phyloP scores from a whole-genome alignment of 2,888 invertebrate species.

The Cordylochernes scorpioides region DNA sequence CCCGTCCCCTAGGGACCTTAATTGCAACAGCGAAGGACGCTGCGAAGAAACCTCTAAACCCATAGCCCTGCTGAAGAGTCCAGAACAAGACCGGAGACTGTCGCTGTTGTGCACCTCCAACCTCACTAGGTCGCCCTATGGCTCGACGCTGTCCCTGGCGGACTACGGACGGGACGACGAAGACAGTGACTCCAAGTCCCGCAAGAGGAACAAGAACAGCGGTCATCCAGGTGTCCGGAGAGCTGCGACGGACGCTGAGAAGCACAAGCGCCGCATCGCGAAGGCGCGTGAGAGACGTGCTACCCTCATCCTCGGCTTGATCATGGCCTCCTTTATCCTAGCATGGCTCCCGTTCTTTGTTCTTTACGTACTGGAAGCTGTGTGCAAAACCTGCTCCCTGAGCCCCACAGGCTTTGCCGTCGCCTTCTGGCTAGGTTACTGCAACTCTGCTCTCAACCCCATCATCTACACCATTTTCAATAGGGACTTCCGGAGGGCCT shows the following conservation, averaged over 20 bases:
- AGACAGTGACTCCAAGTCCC: slow-evolving; percentile 8
- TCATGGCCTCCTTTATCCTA: slow-evolving; percentile 93
- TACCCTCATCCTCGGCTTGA: slow-evolving; percentile 78
- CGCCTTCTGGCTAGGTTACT: slow-evolving; percentile 24
- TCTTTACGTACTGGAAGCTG: slow-evolving; percentile 58
- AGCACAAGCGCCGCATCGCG: slow-evolving; percentile 71
- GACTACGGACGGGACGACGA: slow-evolving; percentile 13
- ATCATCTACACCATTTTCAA: slow-evolving; percentile 84
- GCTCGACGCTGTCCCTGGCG: slow-evolving; percentile 14
- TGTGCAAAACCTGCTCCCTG: slow-evolving; percentile 29
- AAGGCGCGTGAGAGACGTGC: slow-evolving; percentile 87
- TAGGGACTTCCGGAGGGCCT: slow-evolving; percentile 84
- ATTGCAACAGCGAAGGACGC: not conserved
- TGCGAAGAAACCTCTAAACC: slow-evolving; percentile 1
- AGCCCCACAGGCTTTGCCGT: slow-evolving; percentile 19
- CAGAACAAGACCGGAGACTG: slow-evolving; percentile 3
- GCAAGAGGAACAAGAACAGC: not conserved
- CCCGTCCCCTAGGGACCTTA: not conserved
- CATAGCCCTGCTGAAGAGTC: not conserved
- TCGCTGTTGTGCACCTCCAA: slow-evolving; percentile 8
- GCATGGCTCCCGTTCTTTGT: slow-evolving; percentile 97
- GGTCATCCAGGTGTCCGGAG: slow-evolving; percentile 2
- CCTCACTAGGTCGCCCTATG: slow-evolving; percentile 11
- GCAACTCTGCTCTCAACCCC: slow-evolving; percentile 39
- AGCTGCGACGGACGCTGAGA: slow-evolving; percentile 46